Evolutionary conservation across 2,797 vertebrate species (phyloP).

Genomic region (Cheirogaleus major): DNA sequence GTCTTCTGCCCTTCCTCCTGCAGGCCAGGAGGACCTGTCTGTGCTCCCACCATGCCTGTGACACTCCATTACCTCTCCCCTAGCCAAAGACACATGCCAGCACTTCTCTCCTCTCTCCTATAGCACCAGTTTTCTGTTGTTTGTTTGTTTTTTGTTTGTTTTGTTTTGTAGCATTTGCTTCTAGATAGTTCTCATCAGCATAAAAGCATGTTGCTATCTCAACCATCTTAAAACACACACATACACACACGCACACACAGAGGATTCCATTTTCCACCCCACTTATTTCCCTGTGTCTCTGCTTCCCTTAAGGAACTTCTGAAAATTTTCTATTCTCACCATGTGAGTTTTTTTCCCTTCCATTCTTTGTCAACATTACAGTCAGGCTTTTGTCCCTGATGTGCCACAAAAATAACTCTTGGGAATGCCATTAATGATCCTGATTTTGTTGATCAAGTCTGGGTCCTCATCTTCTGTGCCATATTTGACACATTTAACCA

Average conservation of each 20-base stretch:
- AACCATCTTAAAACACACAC: not conserved
- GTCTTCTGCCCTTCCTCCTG: not conserved
- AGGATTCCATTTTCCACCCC: fast-evolving
- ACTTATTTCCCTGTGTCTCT: not conserved
- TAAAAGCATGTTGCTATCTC: not conserved
- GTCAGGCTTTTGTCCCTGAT: not conserved
- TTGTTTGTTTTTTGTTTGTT: not conserved
- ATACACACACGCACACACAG: not conserved
- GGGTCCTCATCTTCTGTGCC: not conserved
- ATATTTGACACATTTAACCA: not conserved
- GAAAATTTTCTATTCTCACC: not conserved
- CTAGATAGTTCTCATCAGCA: not conserved
- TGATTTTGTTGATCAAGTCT: not conserved
- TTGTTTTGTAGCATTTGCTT: not conserved
- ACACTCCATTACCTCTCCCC: not conserved
- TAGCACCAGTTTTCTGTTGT: not conserved
- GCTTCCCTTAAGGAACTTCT: not conserved
- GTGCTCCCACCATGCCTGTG: too few species aligned
- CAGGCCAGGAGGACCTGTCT: too few species aligned
- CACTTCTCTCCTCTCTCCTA: not conserved
- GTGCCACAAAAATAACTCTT: not conserved
- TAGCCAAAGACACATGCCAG: not conserved
- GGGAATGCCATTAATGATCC: not conserved
- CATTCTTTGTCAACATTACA: not conserved
- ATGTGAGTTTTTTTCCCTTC: not conserved